Base-by-base conservation (phyloP, 2,888 invertebrate species). In the Agriotes lineatus region DNA sequence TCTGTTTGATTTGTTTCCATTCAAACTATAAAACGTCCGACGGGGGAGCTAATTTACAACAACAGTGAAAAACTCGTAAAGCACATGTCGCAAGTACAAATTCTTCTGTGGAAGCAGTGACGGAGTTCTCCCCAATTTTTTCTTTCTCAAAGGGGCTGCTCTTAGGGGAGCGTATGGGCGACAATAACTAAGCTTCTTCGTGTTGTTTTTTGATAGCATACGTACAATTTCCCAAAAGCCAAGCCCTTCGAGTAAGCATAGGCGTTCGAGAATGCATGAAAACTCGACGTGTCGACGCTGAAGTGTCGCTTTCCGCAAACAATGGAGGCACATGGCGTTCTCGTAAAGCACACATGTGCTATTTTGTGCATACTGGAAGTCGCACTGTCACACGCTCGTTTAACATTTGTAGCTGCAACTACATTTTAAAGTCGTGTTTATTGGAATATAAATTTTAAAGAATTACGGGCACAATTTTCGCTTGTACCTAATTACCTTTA, bases 271-370 rank as follows among this genome's bases (percentile, higher is more conserved):
- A 52, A 33, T 19, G 22, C 12, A 12, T 4, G 33, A 45, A 60
- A 39, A 50, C 39, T 16, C 33, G 37, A 65, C 48, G 48, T 48
- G 45, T 18, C 65, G 58, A 58, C 63, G 16, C 48, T 45, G 42
- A 39, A 57, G 18, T 35, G 22, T 58, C 30, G 50, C 22, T 45
- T 64, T 48, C 65, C 37, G 39, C 58, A 50, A 63, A 59, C 59
- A 60, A 59, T 59, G 42, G 37, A 22, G 25, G 30, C 66, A 59
- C 66, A 66, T 59, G 59, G 59, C 20, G 44, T 59, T 37, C 35
- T 59, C 66, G 52, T 66, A 66, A 66, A 66, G 48, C 33, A 66
- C 66, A 66, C 59, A 66, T 66, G 66, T 58, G 57, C 58, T 39
- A 45, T 58, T 65, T 66, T 59, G 66, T 66, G 59, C 59, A 66